Conservation (phyloP, 2,888 invertebrate genomes). For the Drosophila infuscata region DNA sequence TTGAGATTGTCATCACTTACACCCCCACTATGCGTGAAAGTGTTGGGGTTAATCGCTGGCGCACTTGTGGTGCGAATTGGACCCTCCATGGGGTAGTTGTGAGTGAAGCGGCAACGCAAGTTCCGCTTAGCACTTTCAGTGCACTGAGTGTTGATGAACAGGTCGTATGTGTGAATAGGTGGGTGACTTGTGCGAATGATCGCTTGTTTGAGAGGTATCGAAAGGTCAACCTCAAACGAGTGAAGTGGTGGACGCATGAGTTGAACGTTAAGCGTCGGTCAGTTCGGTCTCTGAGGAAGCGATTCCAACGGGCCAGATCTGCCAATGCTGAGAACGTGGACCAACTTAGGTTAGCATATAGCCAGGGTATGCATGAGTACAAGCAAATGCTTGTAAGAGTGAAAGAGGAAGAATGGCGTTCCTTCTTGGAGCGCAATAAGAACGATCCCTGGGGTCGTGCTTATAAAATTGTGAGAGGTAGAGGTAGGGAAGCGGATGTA, state of each 20-base stretch:
- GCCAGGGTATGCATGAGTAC: not conserved
- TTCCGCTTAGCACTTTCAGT: not conserved
- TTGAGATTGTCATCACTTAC: constrained; percentile 1
- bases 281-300: too few relatives aligned
- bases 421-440: not conserved
- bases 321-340: not conserved
- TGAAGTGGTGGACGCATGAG: too few relatives aligned
- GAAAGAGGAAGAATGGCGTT: not conserved
- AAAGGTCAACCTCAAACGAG: too few relatives aligned
- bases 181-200: constrained; percentile 5
- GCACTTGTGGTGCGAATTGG: constrained; percentile 5
- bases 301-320: not conserved
- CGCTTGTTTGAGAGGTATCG: not conserved
- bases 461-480: too few relatives aligned
- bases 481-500: too few relatives aligned
- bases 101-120: constrained; percentile 6
- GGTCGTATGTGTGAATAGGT: constrained; percentile 11
- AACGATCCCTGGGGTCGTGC: too few relatives aligned
- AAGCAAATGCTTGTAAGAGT: constrained; percentile 1
- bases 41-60: not conserved
- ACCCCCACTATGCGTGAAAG: not conserved
- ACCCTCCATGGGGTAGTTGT: not conserved
- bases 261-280: too few relatives aligned
- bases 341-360: not conserved
- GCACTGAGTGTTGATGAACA: constrained; percentile 6